A percentile compares a stretch with the other conserved stretches of the same genome.
Conservation (phyloP, 2,797 vertebrate species). For the Darevskia mixta region DNA sequence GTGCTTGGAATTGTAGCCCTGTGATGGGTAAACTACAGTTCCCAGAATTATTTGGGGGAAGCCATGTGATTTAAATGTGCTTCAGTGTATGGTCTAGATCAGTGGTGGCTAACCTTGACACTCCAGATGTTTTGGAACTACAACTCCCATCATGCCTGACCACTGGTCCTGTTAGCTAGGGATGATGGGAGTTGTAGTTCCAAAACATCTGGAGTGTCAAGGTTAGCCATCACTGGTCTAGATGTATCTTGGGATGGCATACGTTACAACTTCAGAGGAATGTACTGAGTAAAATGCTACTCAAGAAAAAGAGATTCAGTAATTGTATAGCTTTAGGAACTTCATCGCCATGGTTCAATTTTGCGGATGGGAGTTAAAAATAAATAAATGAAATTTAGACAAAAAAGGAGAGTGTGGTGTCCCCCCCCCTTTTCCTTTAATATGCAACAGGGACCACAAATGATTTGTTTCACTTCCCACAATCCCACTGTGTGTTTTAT, state of each 20-base stretch:
- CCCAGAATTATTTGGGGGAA: background rate
- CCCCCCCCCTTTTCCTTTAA: slow-evolving; percentile 47
- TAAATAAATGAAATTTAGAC: slow-evolving; percentile 72
- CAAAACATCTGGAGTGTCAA: no score
- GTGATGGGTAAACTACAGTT: background rate
- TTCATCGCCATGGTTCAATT: slow-evolving; percentile 57
- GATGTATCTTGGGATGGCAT: no score
- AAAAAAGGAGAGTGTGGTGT: slow-evolving; percentile 44
- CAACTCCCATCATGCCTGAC: no score
- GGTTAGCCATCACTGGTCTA: no score
- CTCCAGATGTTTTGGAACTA: no score
- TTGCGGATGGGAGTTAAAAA: slow-evolving; percentile 52
- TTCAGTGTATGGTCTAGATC: no score
- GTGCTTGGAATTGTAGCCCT: no score
- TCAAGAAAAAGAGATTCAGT: slow-evolving; percentile 55
- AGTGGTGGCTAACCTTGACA: no score
- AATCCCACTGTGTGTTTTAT: slow-evolving; percentile 53
- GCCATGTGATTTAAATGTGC: no score
- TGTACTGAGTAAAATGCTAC: slow-evolving; percentile 49
- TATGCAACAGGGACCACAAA: slow-evolving; percentile 53
- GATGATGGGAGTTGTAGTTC: no score
- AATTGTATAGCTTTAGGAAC: slow-evolving; percentile 46
- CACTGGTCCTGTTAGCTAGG: no score
- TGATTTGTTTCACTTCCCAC: slow-evolving; percentile 69
- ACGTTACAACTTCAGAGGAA: slow-evolving; percentile 50